phyloP scores from a whole-genome alignment of 2,113 vertebrate genomes.

The Trogon surrucura region DNA sequence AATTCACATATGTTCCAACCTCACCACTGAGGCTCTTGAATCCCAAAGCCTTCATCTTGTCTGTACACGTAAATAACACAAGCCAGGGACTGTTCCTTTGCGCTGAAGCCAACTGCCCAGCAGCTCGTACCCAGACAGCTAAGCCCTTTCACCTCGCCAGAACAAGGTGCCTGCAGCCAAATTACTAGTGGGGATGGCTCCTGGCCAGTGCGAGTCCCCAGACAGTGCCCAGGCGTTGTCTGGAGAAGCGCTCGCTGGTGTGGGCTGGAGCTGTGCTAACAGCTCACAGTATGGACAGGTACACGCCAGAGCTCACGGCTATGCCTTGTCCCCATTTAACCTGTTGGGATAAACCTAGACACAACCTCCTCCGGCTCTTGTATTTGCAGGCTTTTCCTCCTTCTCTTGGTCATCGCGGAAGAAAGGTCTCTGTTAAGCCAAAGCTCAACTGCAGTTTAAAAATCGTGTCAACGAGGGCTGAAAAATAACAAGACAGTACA shows the following conservation, averaged over 20 bases:
- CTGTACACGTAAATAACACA: slow-evolving; percentile 13
- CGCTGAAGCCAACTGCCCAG: not conserved
- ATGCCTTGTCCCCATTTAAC: slow-evolving; percentile 9
- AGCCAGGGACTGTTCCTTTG: not conserved
- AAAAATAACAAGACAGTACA: not conserved
- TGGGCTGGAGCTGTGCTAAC: not conserved
- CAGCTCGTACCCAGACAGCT: not conserved
- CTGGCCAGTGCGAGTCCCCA: not conserved
- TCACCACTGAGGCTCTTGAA: not conserved
- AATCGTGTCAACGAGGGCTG: not conserved
- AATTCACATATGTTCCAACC: not conserved
- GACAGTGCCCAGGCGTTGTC: not conserved
- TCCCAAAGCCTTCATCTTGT: slow-evolving; percentile 15
- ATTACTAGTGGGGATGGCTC: not conserved
- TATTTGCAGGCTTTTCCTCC: not conserved
- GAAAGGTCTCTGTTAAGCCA: not conserved
- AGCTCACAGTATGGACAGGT: not conserved
- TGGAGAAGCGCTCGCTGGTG: not conserved
- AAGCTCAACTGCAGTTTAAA: not conserved
- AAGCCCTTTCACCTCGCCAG: slow-evolving; percentile 42
- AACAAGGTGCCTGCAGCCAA: slow-evolving; percentile 32
- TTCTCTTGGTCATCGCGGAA: not conserved
- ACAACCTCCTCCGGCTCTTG: not conserved
- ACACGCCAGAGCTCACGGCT: not conserved
- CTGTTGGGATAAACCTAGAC: not conserved